phyloP scores from a whole-genome alignment of 2,888 invertebrate species.

The Drosophila formosana region DNA sequence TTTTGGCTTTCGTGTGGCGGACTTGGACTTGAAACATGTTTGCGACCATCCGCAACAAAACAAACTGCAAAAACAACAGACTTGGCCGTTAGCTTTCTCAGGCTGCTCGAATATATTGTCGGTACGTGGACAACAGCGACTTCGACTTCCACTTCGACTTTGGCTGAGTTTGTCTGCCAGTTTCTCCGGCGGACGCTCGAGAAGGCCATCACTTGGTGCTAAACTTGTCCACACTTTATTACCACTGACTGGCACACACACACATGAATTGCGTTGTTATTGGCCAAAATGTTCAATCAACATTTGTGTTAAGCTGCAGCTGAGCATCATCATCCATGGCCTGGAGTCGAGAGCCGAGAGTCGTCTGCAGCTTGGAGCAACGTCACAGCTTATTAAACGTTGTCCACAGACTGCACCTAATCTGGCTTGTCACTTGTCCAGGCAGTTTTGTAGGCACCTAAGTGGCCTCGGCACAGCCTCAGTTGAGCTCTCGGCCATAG shows the following conservation, averaged over 20 bases:
- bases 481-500: constrained; percentile 68
- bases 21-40: constrained; percentile 69
- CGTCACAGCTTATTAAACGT: constrained; percentile 73
- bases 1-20: constrained; percentile 60
- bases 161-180: constrained; percentile 26
- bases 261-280: constrained; percentile 37
- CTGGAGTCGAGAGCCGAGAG: constrained; percentile 1
- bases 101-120: constrained; percentile 33
- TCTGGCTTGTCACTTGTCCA: constrained; percentile 70
- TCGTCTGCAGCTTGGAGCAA: constrained; percentile 14
- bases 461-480: constrained; percentile 53
- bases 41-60: constrained; percentile 31
- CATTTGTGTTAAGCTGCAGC: constrained; percentile 53
- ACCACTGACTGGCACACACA: constrained; percentile 53
- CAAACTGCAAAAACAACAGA: constrained; percentile 11
- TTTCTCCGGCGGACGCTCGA: constrained; percentile 19
- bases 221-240: constrained; percentile 79
- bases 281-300: constrained; percentile 57
- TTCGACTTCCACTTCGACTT: constrained; percentile 16
- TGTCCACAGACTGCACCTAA: constrained; percentile 48
- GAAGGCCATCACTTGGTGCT: constrained; percentile 65
- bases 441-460: constrained; percentile 64
- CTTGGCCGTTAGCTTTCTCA: constrained; percentile 69
- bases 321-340: constrained; percentile 38
- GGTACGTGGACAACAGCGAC: constrained; percentile 24